Conservation (phyloP, 2,888 invertebrate species). For the Drosophila leonis region DNA sequence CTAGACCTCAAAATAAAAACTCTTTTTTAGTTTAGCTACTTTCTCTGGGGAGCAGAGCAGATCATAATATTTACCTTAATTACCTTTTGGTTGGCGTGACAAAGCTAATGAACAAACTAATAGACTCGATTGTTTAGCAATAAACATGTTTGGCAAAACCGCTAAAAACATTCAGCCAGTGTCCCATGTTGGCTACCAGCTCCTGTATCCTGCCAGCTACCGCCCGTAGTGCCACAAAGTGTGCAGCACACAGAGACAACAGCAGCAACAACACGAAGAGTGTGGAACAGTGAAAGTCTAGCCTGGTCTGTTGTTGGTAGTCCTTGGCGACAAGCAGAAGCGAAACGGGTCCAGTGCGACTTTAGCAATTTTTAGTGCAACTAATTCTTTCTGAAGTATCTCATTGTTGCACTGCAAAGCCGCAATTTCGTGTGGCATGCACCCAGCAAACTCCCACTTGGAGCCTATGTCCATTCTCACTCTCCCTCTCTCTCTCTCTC, state of each 20-base stretch:
- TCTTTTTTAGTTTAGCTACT: too few species aligned
- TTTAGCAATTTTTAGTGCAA: conserved; percentile 82
- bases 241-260: conserved; percentile 26
- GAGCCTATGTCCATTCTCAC: conserved; percentile 59
- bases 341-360: conserved; percentile 61
- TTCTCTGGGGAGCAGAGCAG: too few species aligned
- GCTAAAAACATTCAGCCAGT: conserved; percentile 60
- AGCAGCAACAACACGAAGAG: conserved; percentile 23
- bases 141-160: conserved; percentile 36
- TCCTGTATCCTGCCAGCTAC: conserved; percentile 33
- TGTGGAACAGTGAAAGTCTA: conserved; percentile 62
- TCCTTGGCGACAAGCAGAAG: conserved; percentile 20
- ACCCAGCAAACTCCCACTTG: conserved; percentile 41
- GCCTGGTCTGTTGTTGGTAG: conserved; percentile 21
- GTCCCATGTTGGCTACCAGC: conserved; percentile 42
- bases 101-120: neutral
- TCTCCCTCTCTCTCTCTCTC: neutral
- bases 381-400: conserved; percentile 82
- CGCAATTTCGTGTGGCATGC: conserved; percentile 77
- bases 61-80: neutral
- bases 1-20: too few species aligned
- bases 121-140: conserved; percentile 13
- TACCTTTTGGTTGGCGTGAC: neutral
- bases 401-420: conserved; percentile 80
- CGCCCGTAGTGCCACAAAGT: conserved; percentile 61